A percentile compares a stretch with the other conserved stretches of the same genome.
Evolutionary conservation across 2,888 invertebrate species (phyloP).

Genomic region (Drosophila tripunctata): DNA sequence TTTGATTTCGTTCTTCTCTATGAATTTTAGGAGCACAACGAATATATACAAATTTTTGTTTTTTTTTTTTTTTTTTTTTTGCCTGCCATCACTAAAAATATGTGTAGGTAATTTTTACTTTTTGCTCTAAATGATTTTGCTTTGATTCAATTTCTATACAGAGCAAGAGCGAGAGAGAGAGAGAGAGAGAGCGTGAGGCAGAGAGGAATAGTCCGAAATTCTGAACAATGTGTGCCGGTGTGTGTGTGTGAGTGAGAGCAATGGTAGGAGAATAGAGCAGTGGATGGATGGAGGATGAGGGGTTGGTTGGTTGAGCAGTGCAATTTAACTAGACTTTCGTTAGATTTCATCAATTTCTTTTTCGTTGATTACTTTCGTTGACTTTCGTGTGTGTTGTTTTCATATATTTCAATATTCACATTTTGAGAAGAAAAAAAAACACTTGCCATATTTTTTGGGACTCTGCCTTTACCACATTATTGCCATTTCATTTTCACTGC

Average conservation of each 20-base stretch:
- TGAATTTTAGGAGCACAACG: slow-evolving; percentile 73
- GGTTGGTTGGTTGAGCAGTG: slow-evolving; percentile 38
- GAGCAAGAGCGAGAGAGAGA: slow-evolving; percentile 30
- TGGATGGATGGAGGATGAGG: neutral
- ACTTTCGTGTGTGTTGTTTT: slow-evolving; percentile 33
- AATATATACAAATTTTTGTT: slow-evolving; percentile 75
- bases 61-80: too few species aligned
- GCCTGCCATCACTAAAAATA: slow-evolving; percentile 66
- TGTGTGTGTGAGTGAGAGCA: slow-evolving; percentile 7
- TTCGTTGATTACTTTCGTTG: slow-evolving; percentile 37
- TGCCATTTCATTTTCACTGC: slow-evolving; percentile 52
- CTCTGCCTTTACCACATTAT: slow-evolving; percentile 57
- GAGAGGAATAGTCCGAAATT: slow-evolving; percentile 6
- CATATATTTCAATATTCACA: slow-evolving; percentile 34
- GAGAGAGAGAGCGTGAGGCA: slow-evolving; percentile 31
- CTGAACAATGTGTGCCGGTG: slow-evolving; percentile 1
- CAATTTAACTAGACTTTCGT: slow-evolving; percentile 53
- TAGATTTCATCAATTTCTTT: slow-evolving; percentile 19
- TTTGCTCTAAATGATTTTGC: slow-evolving; percentile 65
- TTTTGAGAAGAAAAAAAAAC: slow-evolving; percentile 35
- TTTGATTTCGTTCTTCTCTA: slow-evolving; percentile 41
- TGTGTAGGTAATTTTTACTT: slow-evolving; percentile 58
- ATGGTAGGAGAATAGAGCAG: slow-evolving; percentile 3
- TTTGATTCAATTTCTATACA: slow-evolving; percentile 63
- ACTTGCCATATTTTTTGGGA: slow-evolving; percentile 41